Base-by-base conservation (phyloP, 1,140 invertebrate genomes). In the Ceratina calcarata region DNA sequence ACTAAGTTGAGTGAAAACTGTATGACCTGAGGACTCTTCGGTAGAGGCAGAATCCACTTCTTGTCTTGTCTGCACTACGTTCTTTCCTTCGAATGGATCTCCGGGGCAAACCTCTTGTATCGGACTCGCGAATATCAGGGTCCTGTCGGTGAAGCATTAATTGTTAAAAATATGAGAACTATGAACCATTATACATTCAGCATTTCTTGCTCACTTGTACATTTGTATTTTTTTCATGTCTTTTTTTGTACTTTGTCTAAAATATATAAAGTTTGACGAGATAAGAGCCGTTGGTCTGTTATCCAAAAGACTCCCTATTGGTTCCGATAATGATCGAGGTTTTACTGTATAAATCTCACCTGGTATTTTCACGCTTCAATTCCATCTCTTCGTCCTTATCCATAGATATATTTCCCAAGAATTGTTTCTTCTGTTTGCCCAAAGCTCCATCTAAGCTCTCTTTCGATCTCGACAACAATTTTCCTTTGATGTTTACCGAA, bases 101-200 rank as follows among this genome's bases (percentile, higher is more conserved):
- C 92, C 91, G 0, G 94, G 94, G 81, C 93, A 95, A 0, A 94
- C 93, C 51, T 94, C 94, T 66, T 94, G 94, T 37, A 95, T 91
- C n/a, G 95, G 94, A 86, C 94, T 94, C 0, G 95, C 94, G 80
- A 94, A 95, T 82, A 95, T 95, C 64, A 95, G 86, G 1, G 93
- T 45, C 8, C 37, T 45, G 93, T 67, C 91, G 92, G 81, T 7
- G 57, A 83, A 82, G 6, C 6, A 16, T 32, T 32, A 32, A 32
- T 32, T 32, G 27, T 32, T 32, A 32, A 32, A 32, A 32, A 32
- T 32, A 1, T 32, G 27, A 4, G 2, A 32, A 32, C 1, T 32
- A 32, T 32, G 2, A 32, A 32, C 27, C 4, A 32, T 32, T 32
- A 32, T 32, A 32, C 27, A 32, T 32, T 32, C 53, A 2, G 18